phyloP scores from a whole-genome alignment of 2,113 vertebrate species.

The Elephas maximus region DNA sequence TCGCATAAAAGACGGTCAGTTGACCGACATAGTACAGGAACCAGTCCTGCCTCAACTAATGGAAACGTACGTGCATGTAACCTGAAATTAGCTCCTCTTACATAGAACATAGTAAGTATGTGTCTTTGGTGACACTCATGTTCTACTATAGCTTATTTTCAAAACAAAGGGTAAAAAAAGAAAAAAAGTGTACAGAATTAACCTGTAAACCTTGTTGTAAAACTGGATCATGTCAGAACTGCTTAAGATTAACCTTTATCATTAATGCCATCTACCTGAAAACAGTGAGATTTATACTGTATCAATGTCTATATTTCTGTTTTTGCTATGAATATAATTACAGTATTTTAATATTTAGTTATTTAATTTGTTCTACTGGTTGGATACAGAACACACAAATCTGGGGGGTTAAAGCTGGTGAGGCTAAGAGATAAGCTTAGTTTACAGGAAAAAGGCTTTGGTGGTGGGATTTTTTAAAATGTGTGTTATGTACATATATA shows the following conservation, averaged over 20 bases:
- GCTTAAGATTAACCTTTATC: slow-evolving; percentile 75
- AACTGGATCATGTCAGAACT: slow-evolving; percentile 83
- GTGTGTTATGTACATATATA: slow-evolving; percentile 85
- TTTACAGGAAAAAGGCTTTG: slow-evolving; percentile 84
- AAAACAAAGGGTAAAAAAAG: slow-evolving; percentile 65
- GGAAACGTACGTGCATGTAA: slow-evolving; percentile 83
- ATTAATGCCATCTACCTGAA: slow-evolving; percentile 82
- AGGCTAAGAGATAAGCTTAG: slow-evolving; percentile 69
- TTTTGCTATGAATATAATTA: slow-evolving; percentile 89
- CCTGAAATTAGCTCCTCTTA: slow-evolving; percentile 80
- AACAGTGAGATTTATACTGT: slow-evolving; percentile 85
- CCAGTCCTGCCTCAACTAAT: slow-evolving; percentile 80
- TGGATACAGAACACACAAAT: slow-evolving; percentile 85
- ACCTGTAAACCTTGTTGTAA: slow-evolving; percentile 79
- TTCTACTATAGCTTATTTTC: slow-evolving; percentile 85
- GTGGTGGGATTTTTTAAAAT: slow-evolving; percentile 84
- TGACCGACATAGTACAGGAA: slow-evolving; percentile 76
- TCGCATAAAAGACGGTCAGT: slow-evolving; percentile 45
- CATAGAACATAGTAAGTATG: slow-evolving; percentile 76
- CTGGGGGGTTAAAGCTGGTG: slow-evolving; percentile 78
- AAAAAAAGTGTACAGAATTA: slow-evolving; percentile 79
- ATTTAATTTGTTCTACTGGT: slow-evolving; percentile 88
- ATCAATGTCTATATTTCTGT: slow-evolving; percentile 86
- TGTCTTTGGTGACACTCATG: slow-evolving; percentile 75
- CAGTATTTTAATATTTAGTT: slow-evolving; percentile 89